Conservation (phyloP, 2,888 invertebrate genomes). For the Tupiocoris notatus region DNA sequence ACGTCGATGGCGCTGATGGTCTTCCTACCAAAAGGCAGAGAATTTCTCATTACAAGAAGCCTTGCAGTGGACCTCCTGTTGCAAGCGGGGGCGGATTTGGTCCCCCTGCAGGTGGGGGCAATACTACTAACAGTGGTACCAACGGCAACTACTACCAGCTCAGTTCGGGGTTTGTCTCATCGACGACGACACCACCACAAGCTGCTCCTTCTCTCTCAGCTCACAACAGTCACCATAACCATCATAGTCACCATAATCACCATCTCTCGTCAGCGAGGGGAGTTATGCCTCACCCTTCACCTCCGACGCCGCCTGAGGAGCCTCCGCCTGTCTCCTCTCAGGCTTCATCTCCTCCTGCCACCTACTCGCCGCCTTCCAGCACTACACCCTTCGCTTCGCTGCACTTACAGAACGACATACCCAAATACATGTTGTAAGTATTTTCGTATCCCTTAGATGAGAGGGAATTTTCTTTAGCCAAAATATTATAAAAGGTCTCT, state of each 20-base stretch:
- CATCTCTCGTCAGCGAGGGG: conserved; percentile 10
- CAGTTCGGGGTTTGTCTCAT: conserved; percentile 26
- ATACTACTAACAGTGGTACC: not conserved
- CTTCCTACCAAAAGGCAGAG: conserved; percentile 74
- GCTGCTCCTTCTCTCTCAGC: conserved; percentile 22
- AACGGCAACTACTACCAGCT: conserved; percentile 3
- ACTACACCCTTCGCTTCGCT: conserved; percentile 52
- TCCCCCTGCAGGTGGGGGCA: not conserved
- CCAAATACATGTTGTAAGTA: conserved; percentile 62
- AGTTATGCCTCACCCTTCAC: conserved; percentile 44
- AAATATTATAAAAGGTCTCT: too few relatives aligned
- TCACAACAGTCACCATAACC: not conserved
- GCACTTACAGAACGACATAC: conserved; percentile 51
- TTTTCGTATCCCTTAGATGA: too few relatives aligned
- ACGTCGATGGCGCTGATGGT: conserved; percentile 62
- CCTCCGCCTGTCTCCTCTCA: conserved; percentile 10
- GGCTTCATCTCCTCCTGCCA: conserved; percentile 9
- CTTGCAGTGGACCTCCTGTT: conserved; percentile 48
- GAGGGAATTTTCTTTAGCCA: too few relatives aligned
- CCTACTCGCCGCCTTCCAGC: conserved; percentile 45
- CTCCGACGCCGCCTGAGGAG: conserved; percentile 52
- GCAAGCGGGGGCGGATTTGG: conserved; percentile 13
- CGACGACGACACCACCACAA: conserved; percentile 28
- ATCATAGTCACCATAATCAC: not conserved
- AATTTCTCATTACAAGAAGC: conserved; percentile 79